Conservation (phyloP, 53 echinoderm and acorn worm genomes). For the Holothuria leucospilota region DNA sequence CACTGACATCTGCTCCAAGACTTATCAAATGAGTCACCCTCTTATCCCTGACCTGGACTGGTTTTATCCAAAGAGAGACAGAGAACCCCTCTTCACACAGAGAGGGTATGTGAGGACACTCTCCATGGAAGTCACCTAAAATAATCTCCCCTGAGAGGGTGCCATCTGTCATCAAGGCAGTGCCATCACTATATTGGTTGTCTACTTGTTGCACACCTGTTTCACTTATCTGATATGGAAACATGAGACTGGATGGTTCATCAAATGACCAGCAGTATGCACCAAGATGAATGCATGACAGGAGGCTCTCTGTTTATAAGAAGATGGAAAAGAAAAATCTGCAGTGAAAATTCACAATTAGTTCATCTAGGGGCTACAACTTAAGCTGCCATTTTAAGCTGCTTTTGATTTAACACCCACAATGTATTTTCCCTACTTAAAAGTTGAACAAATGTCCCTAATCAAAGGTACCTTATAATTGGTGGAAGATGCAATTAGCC, state of each 20-base stretch:
- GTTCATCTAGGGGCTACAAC: too few relatives aligned
- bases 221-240: constrained; percentile 52
- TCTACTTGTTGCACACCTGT: constrained; percentile 43
- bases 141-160: constrained; percentile 50
- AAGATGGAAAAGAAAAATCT: neutral
- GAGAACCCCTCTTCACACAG: constrained; percentile 78
- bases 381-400: too few relatives aligned
- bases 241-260: constrained; percentile 37
- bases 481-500: too few relatives aligned
- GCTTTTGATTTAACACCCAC: too few relatives aligned
- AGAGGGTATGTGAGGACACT: constrained; percentile 75
- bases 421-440: too few relatives aligned
- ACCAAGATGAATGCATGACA: constrained; percentile 55
- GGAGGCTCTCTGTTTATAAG: constrained; percentile 36
- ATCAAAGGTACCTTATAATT: too few relatives aligned
- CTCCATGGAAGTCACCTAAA: constrained; percentile 63
- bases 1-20: constrained; percentile 73
- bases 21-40: constrained; percentile 47
- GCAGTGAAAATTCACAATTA: neutral
- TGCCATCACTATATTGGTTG: constrained; percentile 57
- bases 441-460: too few relatives aligned
- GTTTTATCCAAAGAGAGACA: constrained; percentile 76
- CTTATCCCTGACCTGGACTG: constrained; percentile 12
- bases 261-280: constrained; percentile 88
- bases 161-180: constrained; percentile 71